These are phyloP conservation scores for Graptemys geographica DNA, from an alignment of 2,797 vertebrate genomes.

Conservation along the genomic window DNA sequence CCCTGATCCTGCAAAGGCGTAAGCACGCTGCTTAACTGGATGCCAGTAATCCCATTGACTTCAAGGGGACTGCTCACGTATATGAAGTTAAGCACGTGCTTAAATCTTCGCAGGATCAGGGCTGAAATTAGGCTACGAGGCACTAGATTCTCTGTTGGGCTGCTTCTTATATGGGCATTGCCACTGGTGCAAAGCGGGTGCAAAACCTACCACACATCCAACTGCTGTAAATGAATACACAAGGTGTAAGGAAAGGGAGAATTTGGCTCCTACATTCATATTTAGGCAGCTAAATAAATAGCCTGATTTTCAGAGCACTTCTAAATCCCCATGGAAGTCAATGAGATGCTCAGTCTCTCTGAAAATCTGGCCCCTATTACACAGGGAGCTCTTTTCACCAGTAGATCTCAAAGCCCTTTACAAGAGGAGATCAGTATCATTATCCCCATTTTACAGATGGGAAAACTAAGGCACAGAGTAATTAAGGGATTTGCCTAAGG, in stretches of 20 bases:
- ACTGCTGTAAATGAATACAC: background rate
- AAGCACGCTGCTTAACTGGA: background rate
- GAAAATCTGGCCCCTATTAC: background rate
- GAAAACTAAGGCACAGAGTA: conserved; percentile 18
- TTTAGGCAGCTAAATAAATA: background rate
- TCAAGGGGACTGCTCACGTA: background rate
- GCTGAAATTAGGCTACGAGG: background rate
- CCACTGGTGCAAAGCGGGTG: background rate
- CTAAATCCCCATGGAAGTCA: background rate
- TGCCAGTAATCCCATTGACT: background rate
- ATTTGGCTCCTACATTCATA: background rate
- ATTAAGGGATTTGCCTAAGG: background rate
- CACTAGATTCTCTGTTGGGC: background rate
- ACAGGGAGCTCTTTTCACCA: conserved; percentile 20
- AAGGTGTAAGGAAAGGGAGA: background rate
- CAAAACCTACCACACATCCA: background rate
- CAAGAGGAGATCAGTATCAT: background rate
- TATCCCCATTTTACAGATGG: background rate
- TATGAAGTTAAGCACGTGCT: background rate
- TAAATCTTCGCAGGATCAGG: background rate
- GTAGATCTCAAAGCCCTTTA: conserved; percentile 19
- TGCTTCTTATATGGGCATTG: background rate
- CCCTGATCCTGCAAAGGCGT: background rate
- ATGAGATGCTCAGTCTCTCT: background rate
- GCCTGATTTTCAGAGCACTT: background rate